Evolutionary conservation across 2,888 invertebrate genomes (phyloP).

Genomic region (Atethmia centrago): DNA sequence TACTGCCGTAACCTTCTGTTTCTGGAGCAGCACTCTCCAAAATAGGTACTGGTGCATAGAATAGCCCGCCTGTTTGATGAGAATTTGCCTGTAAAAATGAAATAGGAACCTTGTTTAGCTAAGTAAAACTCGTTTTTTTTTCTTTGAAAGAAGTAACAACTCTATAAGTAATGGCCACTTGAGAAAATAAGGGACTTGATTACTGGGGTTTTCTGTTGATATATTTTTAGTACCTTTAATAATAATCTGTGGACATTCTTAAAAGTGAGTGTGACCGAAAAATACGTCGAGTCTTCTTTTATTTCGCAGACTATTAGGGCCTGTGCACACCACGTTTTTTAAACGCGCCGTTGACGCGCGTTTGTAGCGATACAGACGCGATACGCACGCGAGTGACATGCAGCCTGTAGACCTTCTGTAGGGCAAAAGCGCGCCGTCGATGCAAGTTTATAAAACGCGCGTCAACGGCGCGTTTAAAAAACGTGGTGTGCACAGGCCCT

Average conservation of each 20-base stretch:
- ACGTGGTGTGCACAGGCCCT: background rate
- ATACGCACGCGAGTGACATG: too few relatives aligned
- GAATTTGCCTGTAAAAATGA: conserved; percentile 35
- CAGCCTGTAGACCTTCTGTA: too few relatives aligned
- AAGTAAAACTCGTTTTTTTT: background rate
- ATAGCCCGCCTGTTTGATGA: conserved; percentile 70
- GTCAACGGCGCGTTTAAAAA: too few relatives aligned
- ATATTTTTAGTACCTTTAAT: background rate
- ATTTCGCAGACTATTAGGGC: too few relatives aligned
- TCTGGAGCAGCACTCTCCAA: conserved; percentile 82
- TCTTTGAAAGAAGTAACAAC: background rate
- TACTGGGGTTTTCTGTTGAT: background rate
- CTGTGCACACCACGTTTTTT: too few relatives aligned
- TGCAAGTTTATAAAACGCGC: too few relatives aligned
- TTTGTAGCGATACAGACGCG: too few relatives aligned
- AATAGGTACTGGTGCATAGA: conserved; percentile 74
- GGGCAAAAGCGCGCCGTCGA: too few relatives aligned
- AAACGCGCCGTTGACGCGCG: too few relatives aligned
- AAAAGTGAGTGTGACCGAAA: too few relatives aligned
- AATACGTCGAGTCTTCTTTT: too few relatives aligned
- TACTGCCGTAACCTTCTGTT: conserved; percentile 84
- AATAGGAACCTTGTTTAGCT: background rate
- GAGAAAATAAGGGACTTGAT: background rate
- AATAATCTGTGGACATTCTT: too few relatives aligned
- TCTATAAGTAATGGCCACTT: background rate